Evolutionary conservation across 2,797 vertebrate species (phyloP).

Genomic region (Muraenolepis orangiensis): DNA sequence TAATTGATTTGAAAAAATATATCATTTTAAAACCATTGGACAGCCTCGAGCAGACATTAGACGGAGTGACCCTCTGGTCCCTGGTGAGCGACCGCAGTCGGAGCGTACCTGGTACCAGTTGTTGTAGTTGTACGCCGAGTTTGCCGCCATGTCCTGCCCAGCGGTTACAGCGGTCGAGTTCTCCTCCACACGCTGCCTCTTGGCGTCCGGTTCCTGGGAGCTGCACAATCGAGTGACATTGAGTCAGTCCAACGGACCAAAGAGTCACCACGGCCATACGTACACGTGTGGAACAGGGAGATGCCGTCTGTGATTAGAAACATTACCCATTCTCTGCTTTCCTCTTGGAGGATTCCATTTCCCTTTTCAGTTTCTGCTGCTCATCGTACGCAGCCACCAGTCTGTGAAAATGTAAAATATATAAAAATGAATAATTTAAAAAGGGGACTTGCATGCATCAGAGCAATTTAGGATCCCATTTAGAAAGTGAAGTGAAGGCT

Average conservation of each 20-base stretch:
- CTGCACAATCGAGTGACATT: slow-evolving; percentile 56
- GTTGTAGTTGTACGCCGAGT: slow-evolving; percentile 93
- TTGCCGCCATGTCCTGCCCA: slow-evolving; percentile 83
- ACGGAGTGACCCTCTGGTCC: no score
- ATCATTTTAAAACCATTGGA: no score
- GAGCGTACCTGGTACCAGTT: slow-evolving; percentile 95
- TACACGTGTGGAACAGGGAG: not conserved
- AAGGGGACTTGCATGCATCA: not conserved
- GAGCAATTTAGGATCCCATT: not conserved
- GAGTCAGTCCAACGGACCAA: not conserved
- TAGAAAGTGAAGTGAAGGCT: not conserved
- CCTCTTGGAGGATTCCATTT: slow-evolving; percentile 85
- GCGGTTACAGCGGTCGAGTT: slow-evolving; percentile 64
- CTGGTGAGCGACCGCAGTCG: not conserved
- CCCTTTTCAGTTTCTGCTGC: slow-evolving; percentile 87
- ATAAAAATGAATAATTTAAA: not conserved
- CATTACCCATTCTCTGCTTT: slow-evolving; percentile 92
- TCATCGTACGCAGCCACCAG: slow-evolving; percentile 89
- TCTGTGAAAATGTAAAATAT: slow-evolving; percentile 57
- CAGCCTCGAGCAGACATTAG: no score
- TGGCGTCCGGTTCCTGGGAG: slow-evolving; percentile 87
- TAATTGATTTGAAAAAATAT: no score
- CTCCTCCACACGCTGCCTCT: slow-evolving; percentile 87
- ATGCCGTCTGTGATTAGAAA: not conserved
- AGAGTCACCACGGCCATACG: not conserved